Base-by-base conservation (phyloP, 2,888 invertebrate genomes). In the Biston betularia region DNA sequence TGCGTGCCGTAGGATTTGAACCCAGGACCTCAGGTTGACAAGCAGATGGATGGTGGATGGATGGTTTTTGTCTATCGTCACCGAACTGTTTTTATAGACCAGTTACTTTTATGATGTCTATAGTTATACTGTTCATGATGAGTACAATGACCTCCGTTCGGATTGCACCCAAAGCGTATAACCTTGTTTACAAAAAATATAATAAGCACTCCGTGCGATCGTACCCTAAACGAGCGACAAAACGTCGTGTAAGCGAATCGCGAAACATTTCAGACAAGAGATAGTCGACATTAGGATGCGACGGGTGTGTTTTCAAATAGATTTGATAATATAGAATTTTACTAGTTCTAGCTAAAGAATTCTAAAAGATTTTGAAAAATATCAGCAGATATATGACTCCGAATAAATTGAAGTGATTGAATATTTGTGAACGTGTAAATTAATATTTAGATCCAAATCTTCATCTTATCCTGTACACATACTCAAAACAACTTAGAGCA, bases 171-270 rank as follows among this genome's bases (percentile, higher is more conserved):
- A 2, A 24, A 24, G 1, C 24, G 24, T 24, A 24, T 24, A 24
- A 11, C 5, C 12, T 42, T 42, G 5, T 11, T 2, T 24, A 44
- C 44, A 44, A 44, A 45, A 15, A n/a, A 11, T 24, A 3, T 15
- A 8, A 2, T 24, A 1, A 8, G n/a, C 14, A 38, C 38, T n/a
- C 10, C n/a, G 53, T 53, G 53, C 15, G 40, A 10, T 38, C 40
- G 14, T 5, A 40, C 15, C 53, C 53, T 53, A 53, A 40, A 15
- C 5, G 8, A 52, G 33, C 11, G 34, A 38, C 44, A 14, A 48
- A 57, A 45, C 14, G 46, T 11, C 45, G 40, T 53, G 56, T 63
- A 57, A 63, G 56, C 44, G 52, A 45, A 57, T 49, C 14, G 45
- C 50, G 50, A 50, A 50, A 57, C 48, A 49, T 56, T 12, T 14